These are phyloP conservation scores for Mactra quadrangularis DNA, from an alignment of 1,140 invertebrate genomes.

Conservation along the genomic window DNA sequence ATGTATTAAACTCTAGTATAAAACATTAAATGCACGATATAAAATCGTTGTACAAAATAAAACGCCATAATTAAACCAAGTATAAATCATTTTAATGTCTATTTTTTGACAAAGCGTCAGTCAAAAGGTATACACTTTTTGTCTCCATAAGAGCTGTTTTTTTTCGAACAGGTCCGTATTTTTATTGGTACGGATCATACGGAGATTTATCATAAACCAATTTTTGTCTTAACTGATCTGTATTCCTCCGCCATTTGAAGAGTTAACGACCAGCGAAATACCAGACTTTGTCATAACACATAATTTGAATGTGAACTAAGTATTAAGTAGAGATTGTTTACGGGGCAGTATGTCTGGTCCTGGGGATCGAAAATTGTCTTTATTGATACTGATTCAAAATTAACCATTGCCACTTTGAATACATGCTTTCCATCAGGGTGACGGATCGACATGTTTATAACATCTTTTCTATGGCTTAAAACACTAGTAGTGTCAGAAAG, in stretches of 20 bases:
- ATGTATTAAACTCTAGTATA: conserved; percentile 18
- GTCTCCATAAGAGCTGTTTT: too few relatives aligned
- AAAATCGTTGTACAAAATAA: conserved; percentile 12
- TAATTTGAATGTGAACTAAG: conserved; percentile 38
- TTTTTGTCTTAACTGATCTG: too few relatives aligned
- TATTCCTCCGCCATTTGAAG: background rate
- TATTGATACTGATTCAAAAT: conserved; percentile 34
- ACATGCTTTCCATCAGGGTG: conserved; percentile 46
- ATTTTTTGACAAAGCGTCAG: conserved; percentile 34
- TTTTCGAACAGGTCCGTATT: too few relatives aligned
- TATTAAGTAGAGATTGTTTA: conserved; percentile 54
- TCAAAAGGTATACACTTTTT: background rate
- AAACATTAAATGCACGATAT: conserved; percentile 32
- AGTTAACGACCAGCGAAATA: conserved; percentile 52
- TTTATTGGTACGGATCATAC: too few relatives aligned
- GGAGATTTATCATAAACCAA: too few relatives aligned
- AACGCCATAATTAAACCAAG: conserved; percentile 12
- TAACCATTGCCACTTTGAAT: conserved; percentile 33
- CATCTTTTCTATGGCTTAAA: conserved; percentile 42
- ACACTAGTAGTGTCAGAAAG: conserved; percentile 41
- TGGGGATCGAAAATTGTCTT: conserved; percentile 36
- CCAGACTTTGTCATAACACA: conserved; percentile 39
- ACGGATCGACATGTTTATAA: conserved; percentile 39
- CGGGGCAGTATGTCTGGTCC: conserved; percentile 44
- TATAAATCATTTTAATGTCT: conserved; percentile 32